Evolutionary conservation across 2,888 invertebrate genomes (phyloP).

Genomic region (Pollenia amentaria): DNA sequence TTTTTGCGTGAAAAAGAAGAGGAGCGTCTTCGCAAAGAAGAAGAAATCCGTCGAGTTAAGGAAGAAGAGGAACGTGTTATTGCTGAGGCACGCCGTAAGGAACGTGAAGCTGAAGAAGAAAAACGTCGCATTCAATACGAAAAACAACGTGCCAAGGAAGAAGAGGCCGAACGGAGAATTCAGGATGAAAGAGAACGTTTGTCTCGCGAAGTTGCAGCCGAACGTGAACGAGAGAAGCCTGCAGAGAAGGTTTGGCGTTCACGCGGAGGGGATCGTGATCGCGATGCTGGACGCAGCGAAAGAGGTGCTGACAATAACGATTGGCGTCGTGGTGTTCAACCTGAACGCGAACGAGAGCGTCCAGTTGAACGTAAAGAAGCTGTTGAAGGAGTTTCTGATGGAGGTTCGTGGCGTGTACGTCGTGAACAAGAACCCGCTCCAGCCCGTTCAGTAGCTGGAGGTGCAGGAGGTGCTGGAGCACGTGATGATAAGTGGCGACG

Average conservation of each 20-base stretch:
- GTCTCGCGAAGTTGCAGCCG: conserved; percentile 81
- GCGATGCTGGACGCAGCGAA: conserved; percentile 75
- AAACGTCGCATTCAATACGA: conserved; percentile 84
- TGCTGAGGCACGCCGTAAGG: conserved; percentile 86
- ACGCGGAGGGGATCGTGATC: conserved; percentile 77
- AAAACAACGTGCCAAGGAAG: conserved; percentile 89
- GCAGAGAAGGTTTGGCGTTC: conserved; percentile 81
- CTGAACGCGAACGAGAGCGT: conserved; percentile 75
- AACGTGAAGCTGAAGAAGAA: conserved; percentile 84
- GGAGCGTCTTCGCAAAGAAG: conserved; percentile 88
- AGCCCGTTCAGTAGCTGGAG: conserved; percentile 59
- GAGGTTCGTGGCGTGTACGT: conserved; percentile 80
- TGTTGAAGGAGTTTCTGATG: conserved; percentile 73
- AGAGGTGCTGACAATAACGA: conserved; percentile 69
- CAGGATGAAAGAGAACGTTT: conserved; percentile 85
- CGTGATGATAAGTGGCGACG: conserved; percentile 77
- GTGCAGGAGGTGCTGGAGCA: conserved; percentile 31
- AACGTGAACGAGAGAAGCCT: conserved; percentile 81
- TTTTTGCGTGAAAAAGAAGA: conserved; percentile 90
- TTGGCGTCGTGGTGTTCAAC: conserved; percentile 72
- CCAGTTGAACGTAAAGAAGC: conserved; percentile 75
- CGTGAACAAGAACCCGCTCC: conserved; percentile 75
- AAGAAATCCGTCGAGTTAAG: conserved; percentile 87
- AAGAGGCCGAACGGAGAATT: conserved; percentile 88
- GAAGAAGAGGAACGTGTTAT: conserved; percentile 89